Evolutionary conservation across 2,113 vertebrate genomes (phyloP).

Genomic region (Haliaeetus leucogaster): DNA sequence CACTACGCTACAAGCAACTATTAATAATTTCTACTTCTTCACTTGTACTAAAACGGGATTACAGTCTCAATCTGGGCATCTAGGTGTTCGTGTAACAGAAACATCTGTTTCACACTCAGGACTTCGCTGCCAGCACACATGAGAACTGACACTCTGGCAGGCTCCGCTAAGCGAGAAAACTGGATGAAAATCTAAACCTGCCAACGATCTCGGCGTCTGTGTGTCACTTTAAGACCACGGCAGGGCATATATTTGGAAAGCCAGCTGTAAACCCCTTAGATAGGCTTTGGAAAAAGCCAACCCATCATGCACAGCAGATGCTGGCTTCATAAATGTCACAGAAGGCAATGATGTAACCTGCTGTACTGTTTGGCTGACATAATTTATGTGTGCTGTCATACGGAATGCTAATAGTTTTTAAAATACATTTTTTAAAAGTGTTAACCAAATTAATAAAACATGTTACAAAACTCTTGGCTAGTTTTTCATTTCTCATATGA

Average conservation of each 20-base stretch:
- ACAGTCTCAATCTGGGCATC: background rate
- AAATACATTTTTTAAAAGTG: background rate
- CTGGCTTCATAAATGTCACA: slow-evolving; percentile 60
- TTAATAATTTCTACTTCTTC: background rate
- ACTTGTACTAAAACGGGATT: background rate
- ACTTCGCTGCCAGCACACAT: background rate
- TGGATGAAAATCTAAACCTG: background rate
- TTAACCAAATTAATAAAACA: background rate
- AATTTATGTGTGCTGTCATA: slow-evolving; percentile 40
- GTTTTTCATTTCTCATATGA: background rate
- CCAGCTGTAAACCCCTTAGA: slow-evolving; percentile 46
- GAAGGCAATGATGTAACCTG: slow-evolving; percentile 53
- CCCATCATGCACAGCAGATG: slow-evolving; percentile 47
- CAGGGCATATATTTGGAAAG: slow-evolving; percentile 41
- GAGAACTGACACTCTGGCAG: background rate
- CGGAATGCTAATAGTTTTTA: background rate
- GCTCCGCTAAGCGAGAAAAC: background rate
- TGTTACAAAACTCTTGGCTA: background rate
- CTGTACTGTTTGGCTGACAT: slow-evolving; percentile 20
- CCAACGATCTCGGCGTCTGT: background rate
- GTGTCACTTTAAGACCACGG: slow-evolving; percentile 24
- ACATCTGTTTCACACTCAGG: background rate
- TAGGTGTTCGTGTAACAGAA: background rate
- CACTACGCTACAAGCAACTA: background rate
- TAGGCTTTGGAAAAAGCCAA: slow-evolving; percentile 18